A percentile compares a stretch with the other conserved stretches of the same genome.
Conservation (phyloP, 2,888 invertebrate species). For the Ypsolopha sequella region DNA sequence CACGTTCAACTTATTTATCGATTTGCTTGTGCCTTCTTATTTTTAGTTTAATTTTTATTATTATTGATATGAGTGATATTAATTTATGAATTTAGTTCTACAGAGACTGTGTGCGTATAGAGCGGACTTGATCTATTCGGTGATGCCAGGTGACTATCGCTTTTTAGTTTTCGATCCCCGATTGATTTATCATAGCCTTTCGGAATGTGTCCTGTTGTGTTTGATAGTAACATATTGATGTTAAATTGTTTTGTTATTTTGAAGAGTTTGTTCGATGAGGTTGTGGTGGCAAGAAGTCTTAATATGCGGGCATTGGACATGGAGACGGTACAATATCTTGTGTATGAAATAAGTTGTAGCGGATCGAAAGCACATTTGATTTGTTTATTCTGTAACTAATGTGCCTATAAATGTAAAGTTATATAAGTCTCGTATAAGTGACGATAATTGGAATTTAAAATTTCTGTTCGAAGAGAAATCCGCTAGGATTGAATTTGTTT, state of each 20-base stretch:
- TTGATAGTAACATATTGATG: constrained; percentile 41
- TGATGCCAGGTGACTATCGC: constrained; percentile 49
- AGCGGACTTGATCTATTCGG: constrained; percentile 48
- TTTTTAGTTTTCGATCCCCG: constrained; percentile 57
- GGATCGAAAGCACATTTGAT: constrained; percentile 62
- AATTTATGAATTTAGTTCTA: constrained; percentile 63
- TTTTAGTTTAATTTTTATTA: constrained; percentile 42
- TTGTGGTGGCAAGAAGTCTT: constrained; percentile 44
- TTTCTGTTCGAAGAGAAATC: constrained; percentile 18
- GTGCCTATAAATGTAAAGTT: constrained; percentile 68
- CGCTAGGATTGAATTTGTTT: constrained; percentile 18
- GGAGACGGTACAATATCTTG: constrained; percentile 41
- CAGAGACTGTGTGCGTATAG: constrained; percentile 27
- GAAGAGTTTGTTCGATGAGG: constrained; percentile 19
- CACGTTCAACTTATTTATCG: constrained; percentile 59
- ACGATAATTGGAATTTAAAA: constrained; percentile 51
- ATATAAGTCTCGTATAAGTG: constrained; percentile 62
- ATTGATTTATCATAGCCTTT: constrained; percentile 17
- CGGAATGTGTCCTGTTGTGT: constrained; percentile 39
- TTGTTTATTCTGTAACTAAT: constrained; percentile 66
- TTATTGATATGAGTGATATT: constrained; percentile 61
- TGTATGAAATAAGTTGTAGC: constrained; percentile 47
- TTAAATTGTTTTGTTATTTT: constrained; percentile 47
- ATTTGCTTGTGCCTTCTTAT: constrained; percentile 67
- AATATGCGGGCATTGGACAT: constrained; percentile 59